phyloP scores from a whole-genome alignment of 2,797 vertebrate genomes.

The Etheostoma nigrum region DNA sequence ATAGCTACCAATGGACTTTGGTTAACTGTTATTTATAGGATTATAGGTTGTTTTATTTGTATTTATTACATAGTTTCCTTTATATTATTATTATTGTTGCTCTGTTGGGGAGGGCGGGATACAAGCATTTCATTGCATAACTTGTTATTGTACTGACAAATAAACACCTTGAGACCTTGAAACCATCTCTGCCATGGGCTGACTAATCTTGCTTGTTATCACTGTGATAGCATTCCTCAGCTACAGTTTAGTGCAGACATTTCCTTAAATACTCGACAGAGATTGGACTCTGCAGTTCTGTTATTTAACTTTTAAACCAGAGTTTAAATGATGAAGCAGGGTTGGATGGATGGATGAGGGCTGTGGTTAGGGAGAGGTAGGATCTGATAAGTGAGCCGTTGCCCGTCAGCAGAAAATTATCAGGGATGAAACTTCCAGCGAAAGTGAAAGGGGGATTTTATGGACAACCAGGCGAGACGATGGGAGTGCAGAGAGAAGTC shows the following conservation, averaged over 20 bases:
- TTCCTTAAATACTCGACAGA: constrained; percentile 22
- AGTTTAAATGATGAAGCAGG: constrained; percentile 32
- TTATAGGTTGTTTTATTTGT: too few species aligned
- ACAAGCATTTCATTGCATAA: too few species aligned
- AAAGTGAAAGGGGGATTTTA: constrained; percentile 29
- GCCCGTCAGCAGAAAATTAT: constrained; percentile 40
- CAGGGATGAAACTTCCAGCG: constrained; percentile 12
- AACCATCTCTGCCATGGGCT: background rate
- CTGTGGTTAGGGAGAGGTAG: background rate
- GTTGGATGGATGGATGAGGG: constrained; percentile 9
- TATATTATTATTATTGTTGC: too few species aligned
- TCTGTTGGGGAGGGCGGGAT: too few species aligned
- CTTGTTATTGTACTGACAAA: too few species aligned
- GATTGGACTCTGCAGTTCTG: constrained; percentile 17
- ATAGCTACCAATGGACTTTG: too few species aligned
- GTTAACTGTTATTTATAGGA: too few species aligned
- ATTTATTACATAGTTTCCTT: too few species aligned
- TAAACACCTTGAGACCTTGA: too few species aligned
- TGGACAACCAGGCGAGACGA: constrained; percentile 3
- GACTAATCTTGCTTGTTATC: constrained; percentile 23
- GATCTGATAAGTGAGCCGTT: constrained; percentile 30
- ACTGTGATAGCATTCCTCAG: constrained; percentile 1
- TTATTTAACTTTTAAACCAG: constrained; percentile 51
- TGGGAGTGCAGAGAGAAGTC: background rate
- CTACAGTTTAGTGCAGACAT: background rate